A percentile compares a stretch with the other conserved stretches of the same genome.
Conservation (phyloP, 2,113 vertebrate genomes). For the Phocoena phocoena region DNA sequence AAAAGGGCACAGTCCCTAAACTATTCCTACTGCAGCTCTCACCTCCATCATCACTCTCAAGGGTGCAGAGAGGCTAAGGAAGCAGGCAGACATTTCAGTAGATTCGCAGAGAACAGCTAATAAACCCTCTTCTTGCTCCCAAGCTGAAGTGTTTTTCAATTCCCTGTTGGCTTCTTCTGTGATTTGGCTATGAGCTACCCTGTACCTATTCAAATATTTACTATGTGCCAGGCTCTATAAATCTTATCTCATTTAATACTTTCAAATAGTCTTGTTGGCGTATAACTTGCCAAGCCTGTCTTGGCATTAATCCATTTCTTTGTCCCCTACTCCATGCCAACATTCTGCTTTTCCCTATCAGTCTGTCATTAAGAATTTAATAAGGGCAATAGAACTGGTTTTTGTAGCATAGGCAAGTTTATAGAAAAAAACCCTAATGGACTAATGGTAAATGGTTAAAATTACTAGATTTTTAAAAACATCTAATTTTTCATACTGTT, state of each 20-base stretch:
- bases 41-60: neutral
- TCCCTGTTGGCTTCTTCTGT: neutral
- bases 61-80: neutral
- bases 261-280: neutral
- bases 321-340: neutral
- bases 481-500: slow-evolving; percentile 4
- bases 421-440: neutral
- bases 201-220: neutral
- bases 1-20: neutral
- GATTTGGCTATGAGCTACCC: neutral
- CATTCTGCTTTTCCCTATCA: neutral
- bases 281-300: neutral
- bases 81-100: neutral
- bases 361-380: neutral
- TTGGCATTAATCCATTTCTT: neutral
- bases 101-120: neutral
- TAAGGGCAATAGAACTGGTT: neutral
- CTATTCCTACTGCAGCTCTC: neutral
- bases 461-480: neutral
- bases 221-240: neutral
- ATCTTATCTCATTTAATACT: neutral
- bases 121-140: neutral
- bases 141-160: neutral
- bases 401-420: neutral
- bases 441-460: slow-evolving; percentile 15